These are phyloP conservation scores for Dynastes tityus DNA, from an alignment of 2,888 invertebrate species.

Conservation along the genomic window DNA sequence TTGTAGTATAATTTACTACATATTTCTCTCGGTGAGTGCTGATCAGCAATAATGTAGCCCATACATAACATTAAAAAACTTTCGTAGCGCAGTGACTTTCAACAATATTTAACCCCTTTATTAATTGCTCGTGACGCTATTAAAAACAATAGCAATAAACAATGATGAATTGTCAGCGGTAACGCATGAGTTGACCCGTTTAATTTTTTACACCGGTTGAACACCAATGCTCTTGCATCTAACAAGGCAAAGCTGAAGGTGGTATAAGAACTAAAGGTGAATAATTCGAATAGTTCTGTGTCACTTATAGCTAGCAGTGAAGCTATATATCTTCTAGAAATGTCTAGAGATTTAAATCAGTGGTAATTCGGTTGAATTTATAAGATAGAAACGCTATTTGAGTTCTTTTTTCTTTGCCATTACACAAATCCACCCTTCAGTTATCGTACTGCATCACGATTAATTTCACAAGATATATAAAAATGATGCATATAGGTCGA, in stretches of 20 bases:
- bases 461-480: no score
- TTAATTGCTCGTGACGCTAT: conserved; percentile 48
- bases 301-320: conserved; percentile 19
- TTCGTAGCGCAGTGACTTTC: conserved; percentile 13
- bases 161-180: conserved; percentile 47
- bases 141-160: conserved; percentile 48
- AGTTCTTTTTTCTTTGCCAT: background rate
- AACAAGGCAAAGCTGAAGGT: conserved; percentile 11
- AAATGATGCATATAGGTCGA: background rate
- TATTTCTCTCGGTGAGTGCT: no score
- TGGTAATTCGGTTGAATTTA: conserved; percentile 11
- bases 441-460: no score
- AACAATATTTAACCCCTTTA: conserved; percentile 14
- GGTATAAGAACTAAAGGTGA: conserved; percentile 19
- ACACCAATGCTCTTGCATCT: background rate
- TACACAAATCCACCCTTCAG: no score
- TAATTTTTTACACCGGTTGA: conserved; percentile 10
- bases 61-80: no score
- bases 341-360: conserved; percentile 31
- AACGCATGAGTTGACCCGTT: conserved; percentile 41
- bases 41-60: no score
- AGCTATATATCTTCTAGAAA: conserved; percentile 25
- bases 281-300: conserved; percentile 38
- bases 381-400: background rate
- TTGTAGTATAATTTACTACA: no score